A percentile compares a stretch with the other conserved stretches of the same genome.
Conservation (phyloP, 2,888 invertebrate species). For the Scaeva pyrastri region DNA sequence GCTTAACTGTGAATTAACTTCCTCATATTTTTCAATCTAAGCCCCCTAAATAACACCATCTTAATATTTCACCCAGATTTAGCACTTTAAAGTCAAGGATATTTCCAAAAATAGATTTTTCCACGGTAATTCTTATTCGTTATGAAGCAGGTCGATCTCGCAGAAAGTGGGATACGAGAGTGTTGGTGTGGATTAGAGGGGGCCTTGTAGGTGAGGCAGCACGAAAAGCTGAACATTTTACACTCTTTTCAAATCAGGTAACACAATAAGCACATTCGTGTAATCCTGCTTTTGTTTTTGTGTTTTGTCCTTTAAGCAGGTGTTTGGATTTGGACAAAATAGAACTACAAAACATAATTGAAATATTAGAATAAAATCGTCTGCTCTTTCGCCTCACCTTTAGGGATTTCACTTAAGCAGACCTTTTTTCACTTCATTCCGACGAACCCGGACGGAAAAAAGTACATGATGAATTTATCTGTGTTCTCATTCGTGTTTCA, state of each 20-base stretch:
- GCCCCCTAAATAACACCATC: neutral
- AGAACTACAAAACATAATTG: slow-evolving; percentile 26
- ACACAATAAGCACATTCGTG: slow-evolving; percentile 12
- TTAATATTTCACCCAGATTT: neutral
- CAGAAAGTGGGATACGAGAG: neutral
- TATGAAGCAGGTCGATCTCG: no score
- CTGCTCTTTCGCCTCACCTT: neutral
- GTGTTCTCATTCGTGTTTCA: neutral
- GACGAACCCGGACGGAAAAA: neutral
- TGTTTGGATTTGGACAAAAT: neutral
- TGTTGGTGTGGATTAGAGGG: no score
- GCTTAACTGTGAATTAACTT: slow-evolving; percentile 6
- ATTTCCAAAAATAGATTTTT: neutral
- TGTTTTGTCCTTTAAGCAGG: neutral
- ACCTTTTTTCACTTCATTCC: neutral
- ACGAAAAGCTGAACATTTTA: no score
- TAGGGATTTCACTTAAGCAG: neutral
- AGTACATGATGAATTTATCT: neutral
- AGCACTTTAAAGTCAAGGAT: neutral
- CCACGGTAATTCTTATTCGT: neutral
- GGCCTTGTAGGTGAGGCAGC: neutral
- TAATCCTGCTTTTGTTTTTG: neutral
- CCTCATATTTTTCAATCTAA: neutral
- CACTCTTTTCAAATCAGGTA: slow-evolving; percentile 20
- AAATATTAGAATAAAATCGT: slow-evolving; percentile 37